Percentiles rank a stretch among this genome's conserved stretches.
These are phyloP conservation scores for Protula sp. DNA, from an alignment of 2,888 invertebrate species.

Conservation along the genomic window DNA sequence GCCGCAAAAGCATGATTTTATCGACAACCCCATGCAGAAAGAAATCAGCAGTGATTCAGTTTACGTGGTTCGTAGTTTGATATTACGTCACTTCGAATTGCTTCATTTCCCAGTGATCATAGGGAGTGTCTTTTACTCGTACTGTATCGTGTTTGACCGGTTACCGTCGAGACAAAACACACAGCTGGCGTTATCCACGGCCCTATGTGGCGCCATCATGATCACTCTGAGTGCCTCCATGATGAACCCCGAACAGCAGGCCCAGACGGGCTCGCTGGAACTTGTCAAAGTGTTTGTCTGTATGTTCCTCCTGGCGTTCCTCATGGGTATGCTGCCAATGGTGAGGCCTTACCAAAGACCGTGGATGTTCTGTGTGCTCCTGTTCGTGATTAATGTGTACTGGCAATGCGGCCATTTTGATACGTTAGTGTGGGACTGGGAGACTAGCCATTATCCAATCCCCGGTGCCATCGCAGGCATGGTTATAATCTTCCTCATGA, in stretches of 20 bases:
- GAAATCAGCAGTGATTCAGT: neutral
- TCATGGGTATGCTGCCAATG: slow-evolving; percentile 9
- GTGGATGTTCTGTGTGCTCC: slow-evolving; percentile 10
- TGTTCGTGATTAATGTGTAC: slow-evolving; percentile 2
- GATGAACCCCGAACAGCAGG: neutral
- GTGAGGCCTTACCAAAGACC: slow-evolving; percentile 6
- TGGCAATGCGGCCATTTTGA: slow-evolving; percentile 20
- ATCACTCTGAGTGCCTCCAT: slow-evolving; percentile 9
- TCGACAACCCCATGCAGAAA: neutral
- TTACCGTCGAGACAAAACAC: slow-evolving; percentile 10
- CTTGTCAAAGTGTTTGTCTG: neutral
- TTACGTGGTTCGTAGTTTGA: neutral
- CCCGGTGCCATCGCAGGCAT: slow-evolving; percentile 14
- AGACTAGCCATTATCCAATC: slow-evolving; percentile 12
- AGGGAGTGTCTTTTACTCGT: slow-evolving; percentile 15
- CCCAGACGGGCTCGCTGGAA: neutral
- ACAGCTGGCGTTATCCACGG: slow-evolving; percentile 5
- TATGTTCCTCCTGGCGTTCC: slow-evolving; percentile 3
- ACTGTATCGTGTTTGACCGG: slow-evolving; percentile 17
- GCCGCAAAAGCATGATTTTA: neutral
- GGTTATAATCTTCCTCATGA: slow-evolving; percentile 12
- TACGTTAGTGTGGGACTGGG: slow-evolving; percentile 16
- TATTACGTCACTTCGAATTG: slow-evolving; percentile 11
- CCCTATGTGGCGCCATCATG: slow-evolving; percentile 10
- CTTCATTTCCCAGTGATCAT: slow-evolving; percentile 20